These are phyloP conservation scores for Bovichtus variegatus DNA, from an alignment of 2,797 vertebrate species.

Conservation along the genomic window DNA sequence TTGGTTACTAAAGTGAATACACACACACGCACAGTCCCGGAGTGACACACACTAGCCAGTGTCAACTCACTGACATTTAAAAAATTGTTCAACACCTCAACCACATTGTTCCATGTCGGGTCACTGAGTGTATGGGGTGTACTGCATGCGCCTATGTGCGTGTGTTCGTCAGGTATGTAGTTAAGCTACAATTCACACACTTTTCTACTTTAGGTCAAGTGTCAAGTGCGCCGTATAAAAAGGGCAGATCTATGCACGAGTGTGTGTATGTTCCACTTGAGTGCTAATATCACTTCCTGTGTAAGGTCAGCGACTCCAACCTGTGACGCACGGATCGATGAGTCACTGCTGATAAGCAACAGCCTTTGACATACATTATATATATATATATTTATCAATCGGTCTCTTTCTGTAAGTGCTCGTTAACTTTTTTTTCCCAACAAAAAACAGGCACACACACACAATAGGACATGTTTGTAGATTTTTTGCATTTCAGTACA, in stretches of 20 bases:
- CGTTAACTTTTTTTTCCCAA: too few species aligned
- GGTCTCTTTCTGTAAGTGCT: too few species aligned
- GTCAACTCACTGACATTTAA: not conserved
- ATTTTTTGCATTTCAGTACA: not conserved
- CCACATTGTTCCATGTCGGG: not conserved
- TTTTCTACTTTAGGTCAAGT: not conserved
- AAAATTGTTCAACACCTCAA: not conserved
- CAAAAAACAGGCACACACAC: not conserved
- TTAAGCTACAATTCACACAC: not conserved
- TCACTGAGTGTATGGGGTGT: not conserved
- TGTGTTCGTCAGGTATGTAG: not conserved
- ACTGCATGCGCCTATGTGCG: too few species aligned
- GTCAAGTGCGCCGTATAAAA: not conserved
- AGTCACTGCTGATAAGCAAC: conserved; percentile 14
- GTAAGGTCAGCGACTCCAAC: conserved; percentile 8
- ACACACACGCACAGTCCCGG: not conserved
- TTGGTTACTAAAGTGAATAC: too few species aligned
- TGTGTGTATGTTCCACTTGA: conserved; percentile 17
- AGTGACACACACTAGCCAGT: not conserved
- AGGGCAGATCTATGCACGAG: not conserved
- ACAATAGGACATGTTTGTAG: not conserved
- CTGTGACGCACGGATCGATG: conserved; percentile 29
- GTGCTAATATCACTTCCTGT: conserved; percentile 5
- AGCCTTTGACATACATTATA: too few species aligned
- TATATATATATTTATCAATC: too few species aligned